These are phyloP conservation scores for Oryzias melastigma DNA, from an alignment of 2,113 vertebrate genomes.

Conservation along the genomic window DNA sequence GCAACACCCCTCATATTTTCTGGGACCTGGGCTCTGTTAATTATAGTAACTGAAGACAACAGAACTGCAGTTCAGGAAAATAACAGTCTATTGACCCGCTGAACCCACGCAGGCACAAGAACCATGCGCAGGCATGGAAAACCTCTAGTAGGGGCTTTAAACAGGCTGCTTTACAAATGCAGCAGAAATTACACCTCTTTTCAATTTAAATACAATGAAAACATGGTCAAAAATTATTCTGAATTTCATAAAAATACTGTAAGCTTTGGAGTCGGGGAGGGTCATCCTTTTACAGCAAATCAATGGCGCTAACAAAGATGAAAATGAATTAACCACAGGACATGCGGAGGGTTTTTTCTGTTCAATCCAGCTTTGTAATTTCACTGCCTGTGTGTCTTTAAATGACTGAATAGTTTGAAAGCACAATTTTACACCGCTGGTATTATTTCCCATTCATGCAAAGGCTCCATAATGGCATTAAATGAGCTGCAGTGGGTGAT, in stretches of 20 bases:
- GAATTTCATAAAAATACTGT: slow-evolving; percentile 6
- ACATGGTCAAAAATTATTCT: slow-evolving; percentile 4
- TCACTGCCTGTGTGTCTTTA: slow-evolving; percentile 30
- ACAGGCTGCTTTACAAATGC: no score
- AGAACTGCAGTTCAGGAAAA: slow-evolving; percentile 31
- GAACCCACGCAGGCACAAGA: neutral
- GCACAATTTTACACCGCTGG: slow-evolving; percentile 29
- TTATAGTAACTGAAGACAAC: slow-evolving; percentile 31
- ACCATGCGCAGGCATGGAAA: no score
- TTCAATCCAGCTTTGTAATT: slow-evolving; percentile 31
- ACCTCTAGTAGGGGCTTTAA: no score
- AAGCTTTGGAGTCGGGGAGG: slow-evolving; percentile 9
- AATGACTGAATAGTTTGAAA: slow-evolving; percentile 29
- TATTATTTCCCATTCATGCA: slow-evolving; percentile 49
- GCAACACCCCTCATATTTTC: slow-evolving; percentile 50
- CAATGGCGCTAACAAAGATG: slow-evolving; percentile 18
- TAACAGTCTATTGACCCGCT: slow-evolving; percentile 1
- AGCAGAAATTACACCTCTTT: slow-evolving; percentile 3
- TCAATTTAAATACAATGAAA: slow-evolving; percentile 13
- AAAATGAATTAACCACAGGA: slow-evolving; percentile 28
- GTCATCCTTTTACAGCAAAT: slow-evolving; percentile 22
- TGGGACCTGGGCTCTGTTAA: slow-evolving; percentile 29
- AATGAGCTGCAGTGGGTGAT: slow-evolving; percentile 45
- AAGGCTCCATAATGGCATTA: slow-evolving; percentile 46
- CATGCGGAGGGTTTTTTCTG: slow-evolving; percentile 22